A percentile compares a stretch with the other conserved stretches of the same genome.
Conservation (phyloP, 2,113 vertebrate genomes). For the Ictidomys tridecemlineatus region DNA sequence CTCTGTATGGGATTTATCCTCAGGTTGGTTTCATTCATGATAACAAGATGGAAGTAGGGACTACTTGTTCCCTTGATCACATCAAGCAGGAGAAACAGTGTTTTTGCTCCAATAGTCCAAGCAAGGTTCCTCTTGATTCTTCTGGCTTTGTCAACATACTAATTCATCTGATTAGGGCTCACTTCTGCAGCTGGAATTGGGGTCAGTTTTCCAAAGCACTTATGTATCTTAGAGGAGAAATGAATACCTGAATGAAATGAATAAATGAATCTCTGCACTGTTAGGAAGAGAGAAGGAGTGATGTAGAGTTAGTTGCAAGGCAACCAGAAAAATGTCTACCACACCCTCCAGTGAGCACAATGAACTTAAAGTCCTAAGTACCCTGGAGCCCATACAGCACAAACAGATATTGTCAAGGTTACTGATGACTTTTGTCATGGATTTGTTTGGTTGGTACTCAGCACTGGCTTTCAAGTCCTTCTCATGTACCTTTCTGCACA, state of each 20-base stretch:
- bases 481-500: neutral
- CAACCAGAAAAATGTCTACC: neutral
- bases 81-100: neutral
- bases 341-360: neutral
- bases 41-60: neutral
- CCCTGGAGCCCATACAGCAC: neutral
- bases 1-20: neutral
- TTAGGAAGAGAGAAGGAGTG: neutral
- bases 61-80: neutral
- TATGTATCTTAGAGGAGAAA: neutral
- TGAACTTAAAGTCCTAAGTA: neutral
- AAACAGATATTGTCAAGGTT: neutral
- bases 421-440: neutral
- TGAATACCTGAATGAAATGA: neutral
- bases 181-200: neutral
- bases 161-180: neutral
- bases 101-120: neutral
- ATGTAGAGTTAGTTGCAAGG: neutral
- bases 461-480: constrained; percentile 21
- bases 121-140: neutral
- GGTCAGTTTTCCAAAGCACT: neutral
- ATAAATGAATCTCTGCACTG: neutral
- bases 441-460: neutral
- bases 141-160: neutral
- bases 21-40: neutral